Evolutionary conservation across 92 coral and sea anemone genomes (phyloP).

Genomic region (Metridium senile): DNA sequence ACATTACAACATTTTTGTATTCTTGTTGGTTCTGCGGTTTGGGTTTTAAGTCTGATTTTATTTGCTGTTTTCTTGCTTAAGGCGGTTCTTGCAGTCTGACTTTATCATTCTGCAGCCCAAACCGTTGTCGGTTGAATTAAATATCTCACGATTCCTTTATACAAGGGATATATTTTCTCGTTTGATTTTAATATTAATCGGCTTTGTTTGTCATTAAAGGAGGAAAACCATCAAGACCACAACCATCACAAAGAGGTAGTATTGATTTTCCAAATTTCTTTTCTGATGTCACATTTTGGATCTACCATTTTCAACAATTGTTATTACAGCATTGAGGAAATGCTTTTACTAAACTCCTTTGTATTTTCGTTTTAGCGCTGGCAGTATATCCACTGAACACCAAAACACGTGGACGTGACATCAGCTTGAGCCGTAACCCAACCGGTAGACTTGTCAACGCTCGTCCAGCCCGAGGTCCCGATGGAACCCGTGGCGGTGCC

Average conservation of each 20-base stretch:
- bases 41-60: neutral
- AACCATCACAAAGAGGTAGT: conserved; percentile 1
- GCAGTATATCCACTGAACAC: conserved; percentile 63
- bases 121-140: too few relatives aligned
- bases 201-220: neutral
- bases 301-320: neutral
- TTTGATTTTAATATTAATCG: too few relatives aligned
- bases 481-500: conserved; percentile 51
- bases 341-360: neutral
- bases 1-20: too few relatives aligned
- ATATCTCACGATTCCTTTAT: too few relatives aligned
- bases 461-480: conserved; percentile 49
- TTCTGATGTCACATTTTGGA: neutral
- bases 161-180: too few relatives aligned
- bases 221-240: neutral
- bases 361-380: conserved; percentile 14
- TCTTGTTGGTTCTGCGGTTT: too few relatives aligned
- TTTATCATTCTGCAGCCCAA: too few relatives aligned
- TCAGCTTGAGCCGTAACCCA: neutral
- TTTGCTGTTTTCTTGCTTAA: too few relatives aligned
- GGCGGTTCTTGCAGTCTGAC: too few relatives aligned
- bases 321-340: neutral
- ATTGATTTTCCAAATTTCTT: neutral
- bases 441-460: neutral
- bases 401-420: conserved; percentile 42